Base-by-base conservation (phyloP, 2,113 vertebrate genomes). In the Conger conger region DNA sequence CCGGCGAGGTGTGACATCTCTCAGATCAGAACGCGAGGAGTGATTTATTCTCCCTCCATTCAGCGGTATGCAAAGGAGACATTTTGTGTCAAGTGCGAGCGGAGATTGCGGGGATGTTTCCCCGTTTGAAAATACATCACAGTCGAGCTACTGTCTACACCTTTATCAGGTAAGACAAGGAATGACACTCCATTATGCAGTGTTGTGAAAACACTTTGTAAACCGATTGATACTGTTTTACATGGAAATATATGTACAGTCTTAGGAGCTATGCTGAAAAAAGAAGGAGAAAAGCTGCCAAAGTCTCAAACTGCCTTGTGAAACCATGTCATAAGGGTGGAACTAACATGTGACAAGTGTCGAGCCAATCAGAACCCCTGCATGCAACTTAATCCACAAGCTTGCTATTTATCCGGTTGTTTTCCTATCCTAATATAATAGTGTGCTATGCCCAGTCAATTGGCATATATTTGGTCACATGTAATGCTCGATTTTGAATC, bases 1-100 rank as follows among this genome's bases (percentile, higher is more conserved):
- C 9, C 77, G n/a, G 79, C 53, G 30, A 81, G 68, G 63, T 57
- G 11, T 82, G 86, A 87, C 81, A 83, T 42, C 79, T 15, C 23
- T 3, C 5, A 1, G 57, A 63, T 13, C n/a, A 2, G 37, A 79
- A 42, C 16, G 36, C 33, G 37, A 79, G 36, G 17, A 18, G 3
- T 40, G 78, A 79, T 79, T 79, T 79, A 79, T 79, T 38, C 36
- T 8, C 78, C 78, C 36, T 33, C 38, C 36, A 38, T 40, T 79
- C 78, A 42, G 78, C 78, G 18, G 36, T 79, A 79, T 38, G 78
- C 38, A 23, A 79, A 20, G 38, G 37, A 20, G 78, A 23, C 38
- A 3, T 42, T 78, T 78, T 9, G 11, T 50, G 45, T 63, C 57
- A 27, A 38, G 38, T 17, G 27, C 68, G 4, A 73, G n/a, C 68